Base-by-base conservation (phyloP, 2,888 invertebrate species). In the Polydrusus tereticollis region DNA sequence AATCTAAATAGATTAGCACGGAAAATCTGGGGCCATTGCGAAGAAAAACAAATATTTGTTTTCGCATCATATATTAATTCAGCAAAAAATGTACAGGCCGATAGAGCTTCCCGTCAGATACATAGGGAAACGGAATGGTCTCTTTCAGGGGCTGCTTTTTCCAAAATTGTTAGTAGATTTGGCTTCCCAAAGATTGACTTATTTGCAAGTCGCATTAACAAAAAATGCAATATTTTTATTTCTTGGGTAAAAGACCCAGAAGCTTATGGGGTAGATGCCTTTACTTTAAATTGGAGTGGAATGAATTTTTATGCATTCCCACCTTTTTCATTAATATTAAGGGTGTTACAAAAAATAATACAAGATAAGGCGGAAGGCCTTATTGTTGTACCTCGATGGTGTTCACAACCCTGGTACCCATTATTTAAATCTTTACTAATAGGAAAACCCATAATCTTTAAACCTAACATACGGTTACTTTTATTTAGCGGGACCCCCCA, bases 21-120 rank as follows among this genome's bases (percentile, higher is more conserved):
- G 52, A 58, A 75, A n/a, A 76, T 81, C 12, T 77, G 72, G 76
- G 41, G 58, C 6, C 64, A 43, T 59, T 69, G 73, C 14, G 47
- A 69, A 20, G 18, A 20, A 8, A 63, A 38, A 58, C 23, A 73
- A 16, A 47, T 73, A 20, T 47, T 50, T 18, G 21, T 69, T 23
- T 16, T 47, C n/a, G 72, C 45, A n/a, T n/a, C n/a, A n/a, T n/a
- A n/a, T n/a, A n/a, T n/a, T n/a, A n/a, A n/a, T n/a, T n/a, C 5
- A 47, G 23, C n/a, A n/a, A 4, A 58, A 12, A 68, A 68, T 16
- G 55, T 55, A 10, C 16, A 45, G 12, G 69, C 73, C 10, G 67
- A 72, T 57, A 55, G 12, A 18, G 62, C 62, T 57, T 72, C 67
- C 0, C 23, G 66, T 7, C 67, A 36, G n/a, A 23, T 20, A 3